Conservation (phyloP, 2,113 vertebrate species). For the Dicerorhinus sumatrensis region DNA sequence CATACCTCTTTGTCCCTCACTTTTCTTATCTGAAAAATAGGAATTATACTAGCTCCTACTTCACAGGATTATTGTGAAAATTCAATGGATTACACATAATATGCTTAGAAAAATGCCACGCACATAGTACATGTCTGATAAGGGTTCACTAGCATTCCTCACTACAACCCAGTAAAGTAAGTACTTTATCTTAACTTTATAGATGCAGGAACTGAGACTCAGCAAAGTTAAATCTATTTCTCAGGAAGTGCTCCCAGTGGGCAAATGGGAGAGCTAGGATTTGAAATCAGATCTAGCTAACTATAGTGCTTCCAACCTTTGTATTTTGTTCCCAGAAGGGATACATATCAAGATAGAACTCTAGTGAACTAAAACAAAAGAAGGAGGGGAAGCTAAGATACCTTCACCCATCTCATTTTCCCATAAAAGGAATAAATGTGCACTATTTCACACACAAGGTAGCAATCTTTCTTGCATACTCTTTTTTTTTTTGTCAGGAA, state of each 20-base stretch:
- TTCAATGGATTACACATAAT: background rate
- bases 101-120: background rate
- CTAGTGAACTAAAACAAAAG: background rate
- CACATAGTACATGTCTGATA: background rate
- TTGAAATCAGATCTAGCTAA: background rate
- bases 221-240: conserved; percentile 6
- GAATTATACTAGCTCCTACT: background rate
- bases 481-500: background rate
- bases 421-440: background rate
- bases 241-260: background rate
- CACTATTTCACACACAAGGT: background rate
- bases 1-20: background rate
- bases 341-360: background rate
- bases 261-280: background rate
- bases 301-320: background rate
- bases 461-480: background rate
- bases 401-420: background rate
- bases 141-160: background rate
- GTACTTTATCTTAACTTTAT: background rate
- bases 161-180: background rate
- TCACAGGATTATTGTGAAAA: background rate
- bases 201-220: background rate
- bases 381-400: background rate
- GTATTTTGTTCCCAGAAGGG: background rate
- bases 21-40: background rate